Conservation (phyloP, 2,113 vertebrate genomes). For the Pholis gunnellus region DNA sequence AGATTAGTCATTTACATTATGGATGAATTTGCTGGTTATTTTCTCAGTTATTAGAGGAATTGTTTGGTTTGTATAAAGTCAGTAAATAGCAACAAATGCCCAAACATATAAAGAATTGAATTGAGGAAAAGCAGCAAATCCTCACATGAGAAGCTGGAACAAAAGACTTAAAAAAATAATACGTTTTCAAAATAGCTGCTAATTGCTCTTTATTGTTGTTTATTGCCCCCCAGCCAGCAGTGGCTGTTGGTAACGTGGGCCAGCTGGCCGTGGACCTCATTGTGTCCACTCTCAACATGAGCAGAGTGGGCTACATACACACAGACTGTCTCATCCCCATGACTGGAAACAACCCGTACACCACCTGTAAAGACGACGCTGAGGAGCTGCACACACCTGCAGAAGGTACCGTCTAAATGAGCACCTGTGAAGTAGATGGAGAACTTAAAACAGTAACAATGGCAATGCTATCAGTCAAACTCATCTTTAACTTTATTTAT, state of each 20-base stretch:
- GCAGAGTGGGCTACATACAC: constrained; percentile 91
- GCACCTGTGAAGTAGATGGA: background rate
- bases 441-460: background rate
- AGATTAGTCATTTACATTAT: background rate
- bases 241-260: constrained; percentile 96
- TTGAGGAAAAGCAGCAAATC: background rate
- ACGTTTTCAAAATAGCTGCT: background rate
- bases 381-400: constrained; percentile 90
- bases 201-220: background rate
- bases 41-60: background rate
- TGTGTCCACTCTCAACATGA: constrained; percentile 91
- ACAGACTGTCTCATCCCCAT: constrained; percentile 94
- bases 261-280: constrained; percentile 94
- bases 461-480: background rate
- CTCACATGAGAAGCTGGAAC: background rate
- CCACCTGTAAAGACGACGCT: constrained; percentile 84
- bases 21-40: background rate
- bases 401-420: constrained; percentile 86
- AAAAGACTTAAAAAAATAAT: background rate
- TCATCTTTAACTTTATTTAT: background rate
- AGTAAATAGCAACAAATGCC: background rate
- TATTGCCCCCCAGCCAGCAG: constrained; percentile 86
- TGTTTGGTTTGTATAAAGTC: background rate
- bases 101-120: background rate
- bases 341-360: constrained; percentile 94